These are phyloP conservation scores for Pegoplata infirma DNA, from an alignment of 2,888 invertebrate species.

Conservation along the genomic window DNA sequence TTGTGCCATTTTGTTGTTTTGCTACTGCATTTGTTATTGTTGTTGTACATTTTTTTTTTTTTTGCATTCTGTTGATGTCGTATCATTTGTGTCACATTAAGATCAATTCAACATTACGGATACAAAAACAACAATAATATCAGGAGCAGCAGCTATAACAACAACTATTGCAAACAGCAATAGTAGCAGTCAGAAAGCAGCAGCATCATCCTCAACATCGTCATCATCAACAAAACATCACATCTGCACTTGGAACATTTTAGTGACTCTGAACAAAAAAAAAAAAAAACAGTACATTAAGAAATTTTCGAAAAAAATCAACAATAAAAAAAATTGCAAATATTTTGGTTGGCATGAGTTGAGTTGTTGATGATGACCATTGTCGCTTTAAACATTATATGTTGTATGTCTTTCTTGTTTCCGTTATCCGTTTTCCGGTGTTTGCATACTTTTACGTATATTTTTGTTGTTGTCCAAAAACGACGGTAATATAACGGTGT, in stretches of 20 bases:
- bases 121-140: slow-evolving; percentile 64
- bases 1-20: slow-evolving; percentile 42
- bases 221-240: background rate
- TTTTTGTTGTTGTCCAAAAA: slow-evolving; percentile 22
- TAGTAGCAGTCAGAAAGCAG: slow-evolving; percentile 18
- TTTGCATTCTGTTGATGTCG: slow-evolving; percentile 38
- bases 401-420: slow-evolving; percentile 10
- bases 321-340: no score
- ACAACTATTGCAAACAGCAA: slow-evolving; percentile 16
- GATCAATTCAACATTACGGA: slow-evolving; percentile 74
- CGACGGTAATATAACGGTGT: slow-evolving; percentile 27
- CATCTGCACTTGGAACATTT: slow-evolving; percentile 12
- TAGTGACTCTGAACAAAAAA: slow-evolving; percentile 5
- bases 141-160: slow-evolving; percentile 40
- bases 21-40: slow-evolving; percentile 16
- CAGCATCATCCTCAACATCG: slow-evolving; percentile 9
- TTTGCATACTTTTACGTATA: slow-evolving; percentile 1
- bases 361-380: slow-evolving; percentile 50
- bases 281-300: no score
- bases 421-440: slow-evolving; percentile 24
- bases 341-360: background rate
- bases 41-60: slow-evolving; percentile 34
- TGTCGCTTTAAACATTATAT: slow-evolving; percentile 41
- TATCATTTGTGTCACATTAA: slow-evolving; percentile 77
- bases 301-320: slow-evolving; percentile 24